Percentiles rank a stretch among this genome's conserved stretches.
These are phyloP conservation scores for Quadroppia sp. DNA, from an alignment of 2,888 invertebrate genomes.

Conservation along the genomic window DNA sequence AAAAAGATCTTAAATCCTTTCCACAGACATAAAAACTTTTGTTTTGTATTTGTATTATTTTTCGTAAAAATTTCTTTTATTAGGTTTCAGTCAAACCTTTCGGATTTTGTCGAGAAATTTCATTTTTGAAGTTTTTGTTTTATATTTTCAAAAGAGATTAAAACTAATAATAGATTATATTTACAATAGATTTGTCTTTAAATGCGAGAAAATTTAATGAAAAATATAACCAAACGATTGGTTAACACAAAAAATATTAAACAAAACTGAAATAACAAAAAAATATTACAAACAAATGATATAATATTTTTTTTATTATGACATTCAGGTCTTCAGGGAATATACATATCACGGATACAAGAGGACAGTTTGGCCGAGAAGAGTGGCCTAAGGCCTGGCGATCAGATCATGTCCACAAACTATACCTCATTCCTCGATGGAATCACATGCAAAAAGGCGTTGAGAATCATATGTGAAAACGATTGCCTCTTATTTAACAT, in stretches of 20 bases:
- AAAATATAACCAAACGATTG: neutral
- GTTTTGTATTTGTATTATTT: no score
- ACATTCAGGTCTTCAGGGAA: conserved; percentile 41
- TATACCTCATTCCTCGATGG: conserved; percentile 69
- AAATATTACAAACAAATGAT: neutral
- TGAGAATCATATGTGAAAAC: conserved; percentile 30
- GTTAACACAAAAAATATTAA: neutral
- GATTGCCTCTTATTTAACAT: conserved; percentile 37
- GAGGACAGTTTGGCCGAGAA: conserved; percentile 84
- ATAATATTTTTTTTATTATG: neutral
- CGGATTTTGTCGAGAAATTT: no score
- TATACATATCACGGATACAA: conserved; percentile 86
- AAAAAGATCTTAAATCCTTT: neutral
- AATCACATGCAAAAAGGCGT: conserved; percentile 39
- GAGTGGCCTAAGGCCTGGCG: conserved; percentile 81
- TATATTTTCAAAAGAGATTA: no score
- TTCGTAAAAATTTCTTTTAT: no score
- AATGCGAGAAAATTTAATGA: no score
- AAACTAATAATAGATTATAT: no score
- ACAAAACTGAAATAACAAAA: neutral
- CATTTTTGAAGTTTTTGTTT: no score
- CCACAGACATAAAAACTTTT: neutral
- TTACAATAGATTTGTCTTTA: no score
- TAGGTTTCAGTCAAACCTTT: no score
- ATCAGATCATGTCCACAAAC: conserved; percentile 91